These are phyloP conservation scores for Anthopleura xanthogrammica DNA, from an alignment of 92 coral and sea anemone genomes.

Conservation along the genomic window DNA sequence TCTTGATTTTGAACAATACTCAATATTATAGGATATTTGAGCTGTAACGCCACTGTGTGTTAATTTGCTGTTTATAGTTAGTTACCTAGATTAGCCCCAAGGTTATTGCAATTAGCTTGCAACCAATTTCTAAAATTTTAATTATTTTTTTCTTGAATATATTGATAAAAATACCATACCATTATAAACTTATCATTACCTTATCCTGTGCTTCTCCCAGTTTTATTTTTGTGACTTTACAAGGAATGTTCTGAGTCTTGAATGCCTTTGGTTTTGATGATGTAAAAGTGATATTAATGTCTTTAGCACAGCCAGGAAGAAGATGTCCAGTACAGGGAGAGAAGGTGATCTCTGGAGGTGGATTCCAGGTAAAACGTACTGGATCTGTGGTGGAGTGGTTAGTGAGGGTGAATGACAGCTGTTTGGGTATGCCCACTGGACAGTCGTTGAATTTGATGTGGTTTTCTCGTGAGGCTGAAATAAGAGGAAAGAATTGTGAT, in stretches of 20 bases:
- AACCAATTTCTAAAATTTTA: too few relatives aligned
- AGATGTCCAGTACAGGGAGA: constrained; percentile 92
- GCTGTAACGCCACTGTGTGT: too few relatives aligned
- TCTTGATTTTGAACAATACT: too few relatives aligned
- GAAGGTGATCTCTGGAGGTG: constrained; percentile 82
- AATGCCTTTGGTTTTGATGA: constrained; percentile 77
- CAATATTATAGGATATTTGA: too few relatives aligned
- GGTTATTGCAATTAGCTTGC: too few relatives aligned
- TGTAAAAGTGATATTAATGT: constrained; percentile 68
- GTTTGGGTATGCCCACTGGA: constrained; percentile 79
- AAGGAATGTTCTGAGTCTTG: constrained; percentile 61
- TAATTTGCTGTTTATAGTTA: too few relatives aligned
- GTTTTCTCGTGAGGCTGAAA: constrained; percentile 79
- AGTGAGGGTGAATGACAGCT: constrained; percentile 92
- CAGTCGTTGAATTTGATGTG: constrained; percentile 93
- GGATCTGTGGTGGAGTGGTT: constrained; percentile 85
- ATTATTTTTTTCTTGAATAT: too few relatives aligned
- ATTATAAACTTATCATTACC: constrained; percentile 36
- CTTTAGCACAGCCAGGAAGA: constrained; percentile 93
- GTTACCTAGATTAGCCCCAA: too few relatives aligned
- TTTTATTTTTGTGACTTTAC: constrained; percentile 90
- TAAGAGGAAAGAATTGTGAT: not conserved
- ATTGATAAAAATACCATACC: too few relatives aligned
- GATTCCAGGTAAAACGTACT: constrained; percentile 91
- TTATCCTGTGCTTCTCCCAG: constrained; percentile 88